Base-by-base conservation (phyloP, 2,797 vertebrate species). In the Schizothorax lantsangensis region DNA sequence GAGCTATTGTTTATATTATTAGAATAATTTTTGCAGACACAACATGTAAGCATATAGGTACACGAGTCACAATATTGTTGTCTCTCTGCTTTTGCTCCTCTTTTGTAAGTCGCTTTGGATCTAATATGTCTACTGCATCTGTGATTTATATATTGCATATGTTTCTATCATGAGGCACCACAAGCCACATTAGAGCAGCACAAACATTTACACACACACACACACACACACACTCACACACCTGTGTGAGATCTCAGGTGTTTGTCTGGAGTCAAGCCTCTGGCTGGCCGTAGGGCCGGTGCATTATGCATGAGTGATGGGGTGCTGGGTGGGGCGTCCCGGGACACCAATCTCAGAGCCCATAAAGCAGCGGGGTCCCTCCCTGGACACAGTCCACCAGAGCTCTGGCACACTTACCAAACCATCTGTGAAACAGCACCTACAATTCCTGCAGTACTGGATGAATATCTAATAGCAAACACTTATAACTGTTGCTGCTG, bases 321-420 rank as follows among this genome's bases (percentile, higher is more conserved):
- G 91, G 90, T 47, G 90, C 84, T 93, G 96, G 96, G 96, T 96
- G 92, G 93, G 93, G 89, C 92, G 94, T 96, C 95, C 96, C 95
- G 91, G 95, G 97, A 95, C 95, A 96, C 94, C 94, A 95, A 96
- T 97, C 97, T 96, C 95, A 91, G 94, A 94, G 93, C 96, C 96
- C 94, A 96, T 95, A 95, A 94, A 95, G 95, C 97, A 97, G 96
- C 95, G 96, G 96, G 95, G 96, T 96, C 84, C 93, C 93, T 95
- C 95, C 71, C 77, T 69, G 43, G n/a, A 78, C 73, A 33, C 43
- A 26, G 11, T 40, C 81, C 49, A 57, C 36, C 68, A 83, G 68
- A 73, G 68, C 66, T 77, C 71, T 23, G 43, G 75, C 19, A 54
- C 74, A 74, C n/a, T 43, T 15, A 6, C 79, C 79, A 85, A 54